Evolutionary conservation across 2,113 vertebrate species (phyloP).

Genomic region (Osmerus mordax): DNA sequence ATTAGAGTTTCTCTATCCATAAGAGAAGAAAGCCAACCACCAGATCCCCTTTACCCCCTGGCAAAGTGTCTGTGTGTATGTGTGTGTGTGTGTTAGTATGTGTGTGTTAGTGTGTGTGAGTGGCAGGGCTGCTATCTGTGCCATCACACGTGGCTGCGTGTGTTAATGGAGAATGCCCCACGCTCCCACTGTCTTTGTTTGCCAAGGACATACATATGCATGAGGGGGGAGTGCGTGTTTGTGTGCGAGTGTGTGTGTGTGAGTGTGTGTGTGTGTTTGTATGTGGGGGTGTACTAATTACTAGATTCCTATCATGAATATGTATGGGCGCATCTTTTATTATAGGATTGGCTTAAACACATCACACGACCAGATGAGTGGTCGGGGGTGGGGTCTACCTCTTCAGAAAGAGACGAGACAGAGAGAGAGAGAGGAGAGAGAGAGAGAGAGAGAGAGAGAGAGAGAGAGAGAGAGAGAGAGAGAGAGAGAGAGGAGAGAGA

Average conservation of each 20-base stretch:
- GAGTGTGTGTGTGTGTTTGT: conserved; percentile 30
- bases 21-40: conserved; percentile 48
- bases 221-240: conserved; percentile 57
- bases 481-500: too few relatives aligned
- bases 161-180: conserved; percentile 77
- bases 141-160: conserved; percentile 73
- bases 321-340: conserved; percentile 80
- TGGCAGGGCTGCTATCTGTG: conserved; percentile 68
- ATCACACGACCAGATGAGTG: conserved; percentile 67
- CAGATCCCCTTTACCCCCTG: conserved; percentile 36
- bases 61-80: conserved; percentile 16
- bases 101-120: conserved; percentile 48
- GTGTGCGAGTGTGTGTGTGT: conserved; percentile 35
- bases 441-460: too few relatives aligned
- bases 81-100: conserved; percentile 9
- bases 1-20: conserved; percentile 64
- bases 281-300: conserved; percentile 75
- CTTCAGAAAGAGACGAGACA: conserved; percentile 18
- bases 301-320: conserved; percentile 82
- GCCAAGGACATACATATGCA: conserved; percentile 78
- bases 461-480: too few relatives aligned
- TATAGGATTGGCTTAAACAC: conserved; percentile 74
- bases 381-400: background rate
- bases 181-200: conserved; percentile 77
- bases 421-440: too few relatives aligned